Conservation (phyloP, 2,888 invertebrate genomes). For the Muschampia plurimacula region DNA sequence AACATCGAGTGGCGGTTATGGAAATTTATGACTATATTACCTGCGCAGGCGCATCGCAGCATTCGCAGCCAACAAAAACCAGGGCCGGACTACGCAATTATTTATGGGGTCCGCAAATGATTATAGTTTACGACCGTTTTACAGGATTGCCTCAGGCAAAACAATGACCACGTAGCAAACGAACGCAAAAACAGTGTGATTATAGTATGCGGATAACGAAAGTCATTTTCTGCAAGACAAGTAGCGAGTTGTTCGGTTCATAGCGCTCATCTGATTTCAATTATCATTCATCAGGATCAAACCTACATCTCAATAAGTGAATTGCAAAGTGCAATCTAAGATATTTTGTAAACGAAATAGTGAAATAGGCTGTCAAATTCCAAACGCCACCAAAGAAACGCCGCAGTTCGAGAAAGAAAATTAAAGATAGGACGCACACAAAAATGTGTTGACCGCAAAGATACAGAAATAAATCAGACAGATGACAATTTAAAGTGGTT, state of each 20-base stretch:
- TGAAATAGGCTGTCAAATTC: constrained; percentile 20
- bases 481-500: constrained; percentile 87
- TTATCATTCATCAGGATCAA: too few relatives aligned
- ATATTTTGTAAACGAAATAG: background rate
- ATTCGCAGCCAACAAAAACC: constrained; percentile 79
- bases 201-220: background rate
- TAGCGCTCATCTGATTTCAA: background rate
- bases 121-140: constrained; percentile 81
- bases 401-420: constrained; percentile 43
- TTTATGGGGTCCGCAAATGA: constrained; percentile 82
- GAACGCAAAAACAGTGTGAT: constrained; percentile 22
- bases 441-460: constrained; percentile 82
- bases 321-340: background rate
- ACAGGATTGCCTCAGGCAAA: constrained; percentile 73
- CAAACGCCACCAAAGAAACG: constrained; percentile 21
- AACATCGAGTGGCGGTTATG: constrained; percentile 86
- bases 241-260: background rate
- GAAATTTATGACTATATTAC: constrained; percentile 86
- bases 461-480: constrained; percentile 85
- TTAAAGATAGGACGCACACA: constrained; percentile 63
- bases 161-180: constrained; percentile 23
- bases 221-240: background rate
- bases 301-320: background rate
- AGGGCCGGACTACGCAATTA: constrained; percentile 79
- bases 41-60: constrained; percentile 79